Evolutionary conservation across 2,113 vertebrate genomes (phyloP).

Genomic region (Benthochromis sp.): DNA sequence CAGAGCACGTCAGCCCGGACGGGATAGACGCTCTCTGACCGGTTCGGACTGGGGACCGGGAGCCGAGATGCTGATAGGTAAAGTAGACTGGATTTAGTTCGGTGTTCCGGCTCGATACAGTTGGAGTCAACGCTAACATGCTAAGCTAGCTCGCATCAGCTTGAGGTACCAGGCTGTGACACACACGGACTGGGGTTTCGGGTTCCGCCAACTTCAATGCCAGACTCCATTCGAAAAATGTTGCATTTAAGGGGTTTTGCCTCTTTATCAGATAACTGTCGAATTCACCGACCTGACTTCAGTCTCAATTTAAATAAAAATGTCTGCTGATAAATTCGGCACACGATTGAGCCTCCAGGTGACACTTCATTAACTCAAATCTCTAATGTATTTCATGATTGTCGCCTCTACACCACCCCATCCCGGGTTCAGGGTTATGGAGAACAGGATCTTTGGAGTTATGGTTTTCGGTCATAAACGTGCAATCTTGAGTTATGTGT

Average conservation of each 20-base stretch:
- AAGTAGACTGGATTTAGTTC: background rate
- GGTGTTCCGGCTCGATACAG: background rate
- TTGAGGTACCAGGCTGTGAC: slow-evolving; percentile 27
- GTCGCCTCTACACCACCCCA: background rate
- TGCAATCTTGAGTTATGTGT: background rate
- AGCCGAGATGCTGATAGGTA: slow-evolving; percentile 56
- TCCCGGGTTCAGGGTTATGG: background rate
- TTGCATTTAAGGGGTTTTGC: background rate
- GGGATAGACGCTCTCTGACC: background rate
- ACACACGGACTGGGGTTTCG: background rate
- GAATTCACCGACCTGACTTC: background rate
- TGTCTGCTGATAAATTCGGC: background rate
- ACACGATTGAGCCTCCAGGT: background rate
- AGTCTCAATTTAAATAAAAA: background rate
- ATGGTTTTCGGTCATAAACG: background rate
- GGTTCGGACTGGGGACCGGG: background rate
- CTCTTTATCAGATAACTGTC: background rate
- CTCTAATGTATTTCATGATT: background rate
- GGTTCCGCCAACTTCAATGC: background rate
- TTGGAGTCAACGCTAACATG: background rate
- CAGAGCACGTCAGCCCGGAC: background rate
- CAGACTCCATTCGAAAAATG: background rate
- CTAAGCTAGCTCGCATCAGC: background rate
- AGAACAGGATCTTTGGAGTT: background rate
- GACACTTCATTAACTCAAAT: background rate